Percentiles rank a stretch among this genome's conserved stretches.
phyloP scores from a whole-genome alignment of 2,888 invertebrate genomes.

The Rhopalosiphum nymphaeae region DNA sequence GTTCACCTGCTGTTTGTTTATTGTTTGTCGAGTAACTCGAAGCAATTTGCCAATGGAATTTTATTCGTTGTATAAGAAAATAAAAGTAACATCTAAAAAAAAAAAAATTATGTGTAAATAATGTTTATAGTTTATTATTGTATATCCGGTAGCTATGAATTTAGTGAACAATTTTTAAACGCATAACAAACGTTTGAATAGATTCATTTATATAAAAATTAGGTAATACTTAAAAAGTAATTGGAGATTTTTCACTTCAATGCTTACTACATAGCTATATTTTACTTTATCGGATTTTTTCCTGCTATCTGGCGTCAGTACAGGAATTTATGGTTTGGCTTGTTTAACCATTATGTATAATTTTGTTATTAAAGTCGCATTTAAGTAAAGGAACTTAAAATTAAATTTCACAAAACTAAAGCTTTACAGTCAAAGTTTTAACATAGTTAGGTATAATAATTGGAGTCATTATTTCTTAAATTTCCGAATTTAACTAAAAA shows the following conservation, averaged over 20 bases:
- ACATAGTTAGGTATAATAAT: background rate
- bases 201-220: background rate
- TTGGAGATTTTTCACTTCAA: background rate
- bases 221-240: background rate
- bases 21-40: background rate
- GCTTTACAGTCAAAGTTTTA: background rate
- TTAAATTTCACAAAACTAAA: background rate
- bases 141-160: background rate
- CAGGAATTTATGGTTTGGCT: background rate
- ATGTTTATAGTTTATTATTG: background rate
- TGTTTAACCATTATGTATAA: background rate
- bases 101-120: background rate
- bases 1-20: background rate
- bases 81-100: background rate
- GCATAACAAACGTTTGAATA: background rate
- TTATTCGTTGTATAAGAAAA: background rate
- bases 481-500: background rate
- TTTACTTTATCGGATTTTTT: background rate
- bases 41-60: background rate
- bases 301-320: background rate
- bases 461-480: background rate
- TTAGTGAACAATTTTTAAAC: background rate
- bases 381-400: background rate
- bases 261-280: background rate
- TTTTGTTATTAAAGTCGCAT: background rate